These are phyloP conservation scores for Pteronura brasiliensis DNA, from an alignment of 2,113 vertebrate genomes.

Conservation along the genomic window DNA sequence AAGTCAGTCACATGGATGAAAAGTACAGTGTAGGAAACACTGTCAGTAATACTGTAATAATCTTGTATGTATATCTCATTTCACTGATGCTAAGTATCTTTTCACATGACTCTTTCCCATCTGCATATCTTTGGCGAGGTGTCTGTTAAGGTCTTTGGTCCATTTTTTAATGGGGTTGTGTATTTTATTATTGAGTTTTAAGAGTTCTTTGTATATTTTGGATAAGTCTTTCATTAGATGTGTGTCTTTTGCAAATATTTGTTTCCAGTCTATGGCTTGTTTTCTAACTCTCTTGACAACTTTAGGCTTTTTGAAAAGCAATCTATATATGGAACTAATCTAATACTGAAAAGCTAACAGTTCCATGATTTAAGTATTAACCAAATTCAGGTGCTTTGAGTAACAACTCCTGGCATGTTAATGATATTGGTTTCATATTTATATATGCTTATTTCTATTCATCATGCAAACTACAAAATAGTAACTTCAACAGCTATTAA, in stretches of 20 bases:
- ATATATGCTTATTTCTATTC: background rate
- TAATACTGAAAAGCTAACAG: background rate
- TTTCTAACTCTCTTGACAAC: background rate
- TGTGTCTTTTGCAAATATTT: background rate
- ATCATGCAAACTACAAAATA: background rate
- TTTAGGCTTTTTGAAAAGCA: background rate
- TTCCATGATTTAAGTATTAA: background rate
- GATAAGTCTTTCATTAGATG: background rate
- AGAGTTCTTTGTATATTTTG: background rate
- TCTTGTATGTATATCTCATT: background rate
- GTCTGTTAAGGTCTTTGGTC: background rate
- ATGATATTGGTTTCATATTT: background rate
- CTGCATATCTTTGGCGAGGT: background rate
- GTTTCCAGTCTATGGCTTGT: background rate
- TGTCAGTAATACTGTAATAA: background rate
- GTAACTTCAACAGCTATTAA: background rate
- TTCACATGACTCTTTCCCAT: background rate
- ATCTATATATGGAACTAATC: background rate
- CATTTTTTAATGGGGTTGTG: background rate
- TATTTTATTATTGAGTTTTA: background rate
- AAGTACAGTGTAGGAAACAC: background rate
- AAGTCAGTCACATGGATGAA: background rate
- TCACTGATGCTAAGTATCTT: background rate
- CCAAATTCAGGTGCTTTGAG: background rate
- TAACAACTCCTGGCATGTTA: background rate